Evolutionary conservation across 2,113 vertebrate genomes (phyloP), one percentile per base, ranked within the genome.

Genomic region (Pelecanus crispus): DNA sequence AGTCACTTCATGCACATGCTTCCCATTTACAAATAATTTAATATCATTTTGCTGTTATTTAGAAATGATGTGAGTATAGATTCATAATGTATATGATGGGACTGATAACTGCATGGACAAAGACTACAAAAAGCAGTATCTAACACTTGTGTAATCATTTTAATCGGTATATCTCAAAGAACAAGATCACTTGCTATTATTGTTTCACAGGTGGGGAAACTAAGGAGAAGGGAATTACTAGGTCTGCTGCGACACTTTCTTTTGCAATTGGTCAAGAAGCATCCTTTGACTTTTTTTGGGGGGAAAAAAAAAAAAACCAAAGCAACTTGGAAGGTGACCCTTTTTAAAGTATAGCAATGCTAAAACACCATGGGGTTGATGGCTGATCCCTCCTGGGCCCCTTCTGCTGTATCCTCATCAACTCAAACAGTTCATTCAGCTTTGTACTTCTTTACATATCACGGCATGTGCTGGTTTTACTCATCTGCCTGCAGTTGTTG

Each of bases 281-380:
- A 38, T 50, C 19, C 26, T 80, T 68, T 61, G 20, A n/a, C 32
- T 38, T 15, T 44, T n/a, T n/a, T n/a, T n/a, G n/a, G n/a, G n/a
- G n/a, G n/a, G n/a, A 44, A 14, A n/a, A 21, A 29, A 40, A 25
- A 13, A 53, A 13, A 58, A 56, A 22, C 50, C n/a, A 10, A 22
- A 9, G 4, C 15, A 62, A 26, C 28, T 31, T 71, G 40, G 47
- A 31, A 49, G 34, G 42, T 49, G 36, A 36, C 52, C 52, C 32
- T 72, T 45, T 12, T 26, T 26, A 19, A 63, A 44, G 53, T 28
- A 1, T 7, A 56, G 36, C 15, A 47, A 40, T 73, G 28, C 24
- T 47, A 22, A 20, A 72, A 17, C 28, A n/a, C 6, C 0, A 0
- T 11, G 7, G 18, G 44, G 10, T 3, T 55, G 52, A 19, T 40